Base-by-base conservation (phyloP, 2,797 vertebrate species). In the Ptychobarbus kaznakovi region DNA sequence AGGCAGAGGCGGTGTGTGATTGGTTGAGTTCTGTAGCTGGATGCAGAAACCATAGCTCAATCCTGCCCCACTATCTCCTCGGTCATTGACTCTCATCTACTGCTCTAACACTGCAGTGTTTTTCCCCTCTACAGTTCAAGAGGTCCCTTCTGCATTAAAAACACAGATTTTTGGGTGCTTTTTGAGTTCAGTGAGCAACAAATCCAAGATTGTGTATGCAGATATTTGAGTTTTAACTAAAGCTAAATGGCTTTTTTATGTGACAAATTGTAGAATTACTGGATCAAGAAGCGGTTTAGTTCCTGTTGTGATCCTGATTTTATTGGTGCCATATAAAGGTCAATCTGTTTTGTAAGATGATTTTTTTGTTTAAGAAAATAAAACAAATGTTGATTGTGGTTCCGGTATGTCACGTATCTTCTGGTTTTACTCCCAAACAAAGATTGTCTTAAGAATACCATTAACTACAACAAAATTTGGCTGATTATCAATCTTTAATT, bases 1-100 rank as follows among this genome's bases (percentile, higher is more conserved):
- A 80, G 79, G 44, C 35, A 46, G 75, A 72, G 38, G 42, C 12
- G 2, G 49, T 11, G 10, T 61, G 40, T 42, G 83, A 88, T 89
- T 77, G 72, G 83, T 82, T 72, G 63, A 42, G 25, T 42, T 83
- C 61, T 66, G 28, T 77, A 70, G n/a, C 51, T 42, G 63, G 15
- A 49, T 77, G 70, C 49, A 53, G 70, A 38, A 83, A 58, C 35
- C 63, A 66, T 58, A 69, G 78, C 40, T 80, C 51, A 79, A 18
- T 46, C 79, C 68, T 81, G 25, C 28, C 16, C 61, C n/a, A 42
- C 51, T 49, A 58, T 61, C 58, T 73, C 20, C 69, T 85, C 63
- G 6, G 40, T 78, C 74, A 25, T 22, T 77, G 56, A 53, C 49
- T 46, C 79, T 75, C 35, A 65, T 84, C 70, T 87, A 70, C 49